A percentile compares a stretch with the other conserved stretches of the same genome.
These are phyloP conservation scores for Alsophila aescularia DNA, from an alignment of 2,888 invertebrate species.

Conservation along the genomic window DNA sequence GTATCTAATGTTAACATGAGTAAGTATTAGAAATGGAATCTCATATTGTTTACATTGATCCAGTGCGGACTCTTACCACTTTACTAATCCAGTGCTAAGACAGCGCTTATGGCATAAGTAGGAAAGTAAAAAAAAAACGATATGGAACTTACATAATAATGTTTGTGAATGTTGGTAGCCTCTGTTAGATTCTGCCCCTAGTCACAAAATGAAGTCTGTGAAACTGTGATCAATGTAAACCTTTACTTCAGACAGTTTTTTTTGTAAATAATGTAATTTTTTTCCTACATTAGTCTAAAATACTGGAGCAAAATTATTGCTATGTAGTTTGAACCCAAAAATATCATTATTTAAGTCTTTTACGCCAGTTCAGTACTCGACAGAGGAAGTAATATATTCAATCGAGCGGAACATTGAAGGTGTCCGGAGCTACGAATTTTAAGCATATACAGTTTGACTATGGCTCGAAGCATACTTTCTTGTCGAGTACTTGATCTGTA, in stretches of 20 bases:
- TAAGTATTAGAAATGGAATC: slow-evolving; percentile 29
- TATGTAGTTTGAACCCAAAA: not conserved
- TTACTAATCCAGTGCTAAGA: not conserved
- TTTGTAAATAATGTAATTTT: slow-evolving; percentile 25
- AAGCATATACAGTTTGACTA: too few relatives aligned
- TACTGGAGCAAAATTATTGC: slow-evolving; percentile 13
- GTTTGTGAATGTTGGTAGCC: too few relatives aligned
- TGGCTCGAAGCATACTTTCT: too few relatives aligned
- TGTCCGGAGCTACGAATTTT: too few relatives aligned
- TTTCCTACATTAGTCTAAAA: slow-evolving; percentile 3
- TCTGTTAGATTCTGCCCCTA: too few relatives aligned
- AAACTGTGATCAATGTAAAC: slow-evolving; percentile 10
- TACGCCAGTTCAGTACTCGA: not conserved
- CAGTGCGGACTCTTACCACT: not conserved
- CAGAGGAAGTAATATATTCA: not conserved
- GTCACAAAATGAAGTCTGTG: too few relatives aligned
- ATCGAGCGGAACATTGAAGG: too few relatives aligned
- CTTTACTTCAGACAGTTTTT: not conserved
- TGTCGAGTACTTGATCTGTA: not conserved
- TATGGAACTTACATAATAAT: too few relatives aligned
- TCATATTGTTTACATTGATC: slow-evolving; percentile 17
- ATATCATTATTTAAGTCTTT: not conserved
- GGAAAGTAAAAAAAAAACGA: too few relatives aligned
- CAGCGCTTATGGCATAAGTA: not conserved
- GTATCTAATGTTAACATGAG: not conserved